Base-by-base conservation (phyloP, 2,797 vertebrate genomes). In the Lindbergichthys nudifrons region DNA sequence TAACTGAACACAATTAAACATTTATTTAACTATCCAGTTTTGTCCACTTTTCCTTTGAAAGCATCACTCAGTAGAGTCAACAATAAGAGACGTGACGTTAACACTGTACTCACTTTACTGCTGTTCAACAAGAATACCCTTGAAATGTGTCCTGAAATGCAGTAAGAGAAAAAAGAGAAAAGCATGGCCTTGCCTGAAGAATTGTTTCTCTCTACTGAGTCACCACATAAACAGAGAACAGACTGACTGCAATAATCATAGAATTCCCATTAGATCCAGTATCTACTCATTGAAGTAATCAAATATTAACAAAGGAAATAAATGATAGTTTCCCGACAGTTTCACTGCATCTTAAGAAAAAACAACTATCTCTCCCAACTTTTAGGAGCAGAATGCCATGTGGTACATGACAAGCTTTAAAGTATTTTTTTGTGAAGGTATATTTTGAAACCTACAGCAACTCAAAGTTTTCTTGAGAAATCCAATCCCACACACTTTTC, bases 171-270 rank as follows among this genome's bases (percentile, higher is more conserved):
- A 36, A 36, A 36, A 45, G 18, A 46, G 43, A 36, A 60, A 69
- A 57, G 52, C 1, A 41, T 6, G 32, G 58, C 60, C 73, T 74
- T 32, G 51, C 19, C 61, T 70, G 21, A 77, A 59, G 57, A 81
- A 84, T 68, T 66, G 69, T 78, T 78, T 62, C 52, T 0, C 45
- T 43, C 72, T 9, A 39, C 73, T 80, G 65, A 81, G 64, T 65
- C 75, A 82, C 71, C 66, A 70, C 53, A 77, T 58, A 64, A 73
- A 53, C 72, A 76, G 61, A n/a, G 16, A 82, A 41, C 70, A 66
- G 63, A 65, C 54, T 8, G 48, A 70, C 59, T 50, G 46, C 71
- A 82, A 80, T 73, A 80, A 75, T 82, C 70, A 81, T 8, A 66
- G 54, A 30, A 76, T 82, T 67, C 60, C 48, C 42, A 73, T 61